Percentiles rank a stretch among this genome's conserved stretches.
phyloP scores from a whole-genome alignment of 2,113 vertebrate genomes.

The Cairina moschata region DNA sequence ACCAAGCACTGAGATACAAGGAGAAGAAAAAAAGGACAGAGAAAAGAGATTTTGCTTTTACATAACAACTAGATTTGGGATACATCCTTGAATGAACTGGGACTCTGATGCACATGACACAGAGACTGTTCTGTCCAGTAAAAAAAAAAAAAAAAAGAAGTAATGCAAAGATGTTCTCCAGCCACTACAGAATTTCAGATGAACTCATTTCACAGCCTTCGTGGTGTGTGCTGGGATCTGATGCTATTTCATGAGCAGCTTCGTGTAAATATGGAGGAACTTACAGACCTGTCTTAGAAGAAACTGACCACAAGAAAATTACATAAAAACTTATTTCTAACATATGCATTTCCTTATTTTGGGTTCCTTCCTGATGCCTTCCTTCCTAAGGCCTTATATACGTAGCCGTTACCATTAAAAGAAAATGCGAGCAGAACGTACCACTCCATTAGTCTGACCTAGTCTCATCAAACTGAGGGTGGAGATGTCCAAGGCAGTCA shows the following conservation, averaged over 20 bases:
- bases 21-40: background rate
- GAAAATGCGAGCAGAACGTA: background rate
- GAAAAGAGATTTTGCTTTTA: background rate
- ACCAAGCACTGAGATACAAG: background rate
- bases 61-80: background rate
- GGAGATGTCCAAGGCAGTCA: background rate
- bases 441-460: background rate
- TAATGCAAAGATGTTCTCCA: background rate
- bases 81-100: constrained; percentile 12
- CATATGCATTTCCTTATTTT: background rate
- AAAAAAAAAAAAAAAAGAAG: background rate
- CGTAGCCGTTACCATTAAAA: background rate
- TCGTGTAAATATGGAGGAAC: background rate
- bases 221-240: background rate
- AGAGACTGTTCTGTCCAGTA: background rate
- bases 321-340: background rate
- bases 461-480: background rate
- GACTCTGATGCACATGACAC: background rate
- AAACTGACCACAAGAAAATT: background rate
- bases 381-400: background rate
- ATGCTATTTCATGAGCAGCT: background rate
- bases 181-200: background rate
- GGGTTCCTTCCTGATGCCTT: background rate
- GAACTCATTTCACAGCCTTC: background rate
- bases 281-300: background rate